Percentiles rank a stretch among this genome's conserved stretches.
These are phyloP conservation scores for Trachythela sp. DNA, from an alignment of 64 coral and sea anemone species.

Conservation along the genomic window DNA sequence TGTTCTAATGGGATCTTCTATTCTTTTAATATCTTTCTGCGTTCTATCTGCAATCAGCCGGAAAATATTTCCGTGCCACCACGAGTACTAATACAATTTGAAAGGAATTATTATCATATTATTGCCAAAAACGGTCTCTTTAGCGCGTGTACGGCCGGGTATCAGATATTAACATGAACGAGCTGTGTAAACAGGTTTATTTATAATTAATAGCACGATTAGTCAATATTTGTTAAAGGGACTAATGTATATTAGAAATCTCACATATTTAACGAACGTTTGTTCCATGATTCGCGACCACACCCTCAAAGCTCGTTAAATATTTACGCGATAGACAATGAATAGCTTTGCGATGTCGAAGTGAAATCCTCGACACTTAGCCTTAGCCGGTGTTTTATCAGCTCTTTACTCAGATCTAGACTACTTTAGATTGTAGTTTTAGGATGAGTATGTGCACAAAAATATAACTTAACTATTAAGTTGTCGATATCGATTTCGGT, in stretches of 20 bases:
- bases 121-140: not conserved
- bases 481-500: not conserved
- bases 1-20: not conserved
- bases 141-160: not conserved
- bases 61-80: not conserved
- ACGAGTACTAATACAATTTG: not conserved
- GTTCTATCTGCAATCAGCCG: not conserved
- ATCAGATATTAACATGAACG: not conserved
- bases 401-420: not conserved
- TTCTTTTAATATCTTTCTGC: not conserved
- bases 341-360: not conserved
- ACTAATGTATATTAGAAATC: not conserved
- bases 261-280: not conserved
- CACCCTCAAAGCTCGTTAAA: not conserved
- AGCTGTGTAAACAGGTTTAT: not conserved
- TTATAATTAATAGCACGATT: slow-evolving; percentile 14
- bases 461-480: not conserved
- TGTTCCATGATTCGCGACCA: not conserved
- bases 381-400: not conserved
- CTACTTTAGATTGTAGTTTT: not conserved
- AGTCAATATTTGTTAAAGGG: slow-evolving; percentile 3
- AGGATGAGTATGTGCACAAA: not conserved
- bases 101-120: not conserved
- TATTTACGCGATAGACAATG: not conserved
- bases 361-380: not conserved